Conservation (phyloP, 2,113 vertebrate genomes). For the Nothoprocta pentlandii region DNA sequence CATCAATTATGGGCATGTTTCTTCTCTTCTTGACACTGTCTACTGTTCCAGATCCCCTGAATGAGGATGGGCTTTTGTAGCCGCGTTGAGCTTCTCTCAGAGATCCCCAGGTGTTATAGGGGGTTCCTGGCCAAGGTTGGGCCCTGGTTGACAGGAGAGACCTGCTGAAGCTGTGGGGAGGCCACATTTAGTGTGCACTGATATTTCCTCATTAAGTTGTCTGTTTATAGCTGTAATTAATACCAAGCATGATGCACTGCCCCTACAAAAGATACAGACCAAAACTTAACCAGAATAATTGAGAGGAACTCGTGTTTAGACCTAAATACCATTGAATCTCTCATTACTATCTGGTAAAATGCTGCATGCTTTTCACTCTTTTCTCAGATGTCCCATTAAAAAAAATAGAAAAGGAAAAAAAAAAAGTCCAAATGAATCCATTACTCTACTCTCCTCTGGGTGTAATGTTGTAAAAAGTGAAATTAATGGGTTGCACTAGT, state of each 20-base stretch:
- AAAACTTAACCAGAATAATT: background rate
- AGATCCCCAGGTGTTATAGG: background rate
- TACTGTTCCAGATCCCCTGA: background rate
- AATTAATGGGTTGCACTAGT: background rate
- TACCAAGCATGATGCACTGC: background rate
- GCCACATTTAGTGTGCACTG: background rate
- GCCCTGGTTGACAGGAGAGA: background rate
- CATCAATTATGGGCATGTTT: background rate
- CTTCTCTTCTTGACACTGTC: background rate
- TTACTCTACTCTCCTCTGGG: background rate
- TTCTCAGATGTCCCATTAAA: background rate
- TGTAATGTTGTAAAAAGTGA: background rate
- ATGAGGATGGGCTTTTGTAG: rapidly evolving
- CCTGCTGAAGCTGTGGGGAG: background rate
- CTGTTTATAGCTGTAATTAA: background rate
- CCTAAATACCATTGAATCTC: background rate
- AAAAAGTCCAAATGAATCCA: background rate
- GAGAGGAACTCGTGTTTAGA: background rate
- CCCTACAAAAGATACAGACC: background rate
- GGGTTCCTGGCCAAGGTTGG: too few species aligned
- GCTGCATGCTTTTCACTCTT: background rate
- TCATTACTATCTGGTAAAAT: background rate
- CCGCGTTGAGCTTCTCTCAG: background rate
- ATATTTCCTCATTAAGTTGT: background rate
- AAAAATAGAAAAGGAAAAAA: too few species aligned